These are phyloP conservation scores for Pedicia rivosa DNA, from an alignment of 2,888 invertebrate species.

Conservation along the genomic window DNA sequence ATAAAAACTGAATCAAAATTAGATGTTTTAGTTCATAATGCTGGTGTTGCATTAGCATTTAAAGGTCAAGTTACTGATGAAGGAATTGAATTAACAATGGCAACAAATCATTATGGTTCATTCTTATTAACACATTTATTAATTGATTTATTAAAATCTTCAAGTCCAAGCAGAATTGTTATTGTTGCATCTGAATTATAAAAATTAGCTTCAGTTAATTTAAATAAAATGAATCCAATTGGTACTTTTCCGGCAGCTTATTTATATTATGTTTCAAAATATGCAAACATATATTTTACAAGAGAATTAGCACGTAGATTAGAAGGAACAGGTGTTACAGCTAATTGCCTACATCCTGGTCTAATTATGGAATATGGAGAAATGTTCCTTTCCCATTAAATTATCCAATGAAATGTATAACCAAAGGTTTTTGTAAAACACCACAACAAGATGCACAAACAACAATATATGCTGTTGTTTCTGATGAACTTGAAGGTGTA, in stretches of 20 bases:
- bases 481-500: conserved; percentile 53
- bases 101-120: conserved; percentile 86
- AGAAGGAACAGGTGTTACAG: conserved; percentile 63
- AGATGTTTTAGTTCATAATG: conserved; percentile 79
- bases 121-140: conserved; percentile 84
- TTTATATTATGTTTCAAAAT: conserved; percentile 70
- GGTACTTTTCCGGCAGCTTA: conserved; percentile 47
- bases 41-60: conserved; percentile 64
- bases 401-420: conserved; percentile 45
- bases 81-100: conserved; percentile 78
- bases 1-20: conserved; percentile 52
- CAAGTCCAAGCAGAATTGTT: conserved; percentile 58
- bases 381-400: conserved; percentile 60
- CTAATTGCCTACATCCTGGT: conserved; percentile 77
- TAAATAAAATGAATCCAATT: conserved; percentile 63
- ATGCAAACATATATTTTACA: conserved; percentile 69
- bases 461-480: conserved; percentile 54
- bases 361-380: conserved; percentile 72
- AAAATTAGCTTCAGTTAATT: conserved; percentile 50
- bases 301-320: conserved; percentile 58
- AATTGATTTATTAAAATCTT: conserved; percentile 60
- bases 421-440: conserved; percentile 59
- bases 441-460: conserved; percentile 69
- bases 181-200: conserved; percentile 72
- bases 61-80: conserved; percentile 55